Base-by-base conservation (phyloP, 2,113 vertebrate species). In the Clarias batrachus region DNA sequence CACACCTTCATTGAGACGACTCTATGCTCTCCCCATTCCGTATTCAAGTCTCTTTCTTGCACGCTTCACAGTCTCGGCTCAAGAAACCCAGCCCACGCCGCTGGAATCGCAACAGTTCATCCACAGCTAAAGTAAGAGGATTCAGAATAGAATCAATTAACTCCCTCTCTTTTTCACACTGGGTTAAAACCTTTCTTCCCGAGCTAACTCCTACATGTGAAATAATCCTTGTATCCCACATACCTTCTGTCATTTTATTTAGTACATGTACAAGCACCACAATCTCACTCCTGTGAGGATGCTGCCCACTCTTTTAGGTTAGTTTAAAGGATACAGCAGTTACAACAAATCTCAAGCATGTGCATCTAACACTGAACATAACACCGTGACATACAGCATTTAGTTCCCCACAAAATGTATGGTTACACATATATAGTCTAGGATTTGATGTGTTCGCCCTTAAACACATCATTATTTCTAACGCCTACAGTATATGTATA, bases 71-170 rank as follows among this genome's bases (percentile, higher is more conserved):
- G 94, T 95, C 92, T 88, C 91, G 89, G 73, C 91, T 94, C 88
- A 94, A 94, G 93, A 94, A 94, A 92, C 92, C 94, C 86, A 94
- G 91, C 87, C 83, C 88, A 82, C 93, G 91, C 0, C 90, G 89
- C 68, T 93, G 93, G 93, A 94, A 94, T 91, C 89, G 93, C 91
- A 91, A 92, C 85, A 90, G 94, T 92, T 94, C 93, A 68, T 92
- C 92, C 52, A 90, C 93, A 87, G 81, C 92, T 82, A 94, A 94
- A 95, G 95, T 95, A 96, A 96, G 88, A 92, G 30, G 90, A 85
- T 87, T 84, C 84, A 70, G 78, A 70, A 65, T 87, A 88, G 83
- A 84, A 60, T 65, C 79, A 91, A 83, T 86, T 59, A 86, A 74
- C 48, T 60, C 37, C 77, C 21, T 41, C 57, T 52, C n/a, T 78